Conservation (phyloP, 2,797 vertebrate genomes). For the Tauraco hartlaubi region DNA sequence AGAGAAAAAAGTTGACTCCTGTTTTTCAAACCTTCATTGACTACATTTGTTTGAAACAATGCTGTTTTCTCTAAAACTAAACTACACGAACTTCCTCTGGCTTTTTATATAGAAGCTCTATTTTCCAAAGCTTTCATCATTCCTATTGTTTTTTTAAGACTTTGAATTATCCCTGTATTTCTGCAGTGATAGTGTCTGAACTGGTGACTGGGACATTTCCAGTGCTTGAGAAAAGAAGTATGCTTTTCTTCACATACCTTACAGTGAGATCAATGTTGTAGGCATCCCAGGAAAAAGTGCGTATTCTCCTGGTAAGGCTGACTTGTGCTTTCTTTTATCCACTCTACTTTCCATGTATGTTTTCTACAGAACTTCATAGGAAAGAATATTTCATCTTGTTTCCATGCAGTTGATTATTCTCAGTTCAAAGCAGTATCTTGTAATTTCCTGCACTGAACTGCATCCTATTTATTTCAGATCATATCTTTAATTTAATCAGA, state of each 20-base stretch:
- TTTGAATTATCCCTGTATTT: neutral
- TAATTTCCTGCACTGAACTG: neutral
- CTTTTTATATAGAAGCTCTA: neutral
- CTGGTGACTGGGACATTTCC: neutral
- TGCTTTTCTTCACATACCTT: neutral
- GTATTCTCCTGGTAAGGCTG: neutral
- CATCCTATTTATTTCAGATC: conserved; percentile 18
- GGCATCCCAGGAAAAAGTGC: neutral
- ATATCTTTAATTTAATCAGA: conserved; percentile 21
- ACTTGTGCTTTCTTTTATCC: neutral
- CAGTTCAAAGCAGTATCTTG: neutral
- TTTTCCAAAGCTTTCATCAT: neutral
- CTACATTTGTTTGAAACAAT: neutral
- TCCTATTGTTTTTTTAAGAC: neutral
- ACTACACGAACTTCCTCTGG: neutral
- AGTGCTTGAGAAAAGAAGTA: neutral
- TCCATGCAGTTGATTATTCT: neutral
- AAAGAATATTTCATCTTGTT: neutral
- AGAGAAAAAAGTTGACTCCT: neutral
- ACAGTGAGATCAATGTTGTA: neutral
- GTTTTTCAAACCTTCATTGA: neutral
- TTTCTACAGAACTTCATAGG: neutral
- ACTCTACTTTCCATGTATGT: neutral
- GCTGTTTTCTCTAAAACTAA: neutral
- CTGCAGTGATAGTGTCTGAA: neutral